Evolutionary conservation across 2,888 invertebrate genomes (phyloP), one percentile per base, ranked within the genome.

Genomic region (Drosophila quinaria): DNA sequence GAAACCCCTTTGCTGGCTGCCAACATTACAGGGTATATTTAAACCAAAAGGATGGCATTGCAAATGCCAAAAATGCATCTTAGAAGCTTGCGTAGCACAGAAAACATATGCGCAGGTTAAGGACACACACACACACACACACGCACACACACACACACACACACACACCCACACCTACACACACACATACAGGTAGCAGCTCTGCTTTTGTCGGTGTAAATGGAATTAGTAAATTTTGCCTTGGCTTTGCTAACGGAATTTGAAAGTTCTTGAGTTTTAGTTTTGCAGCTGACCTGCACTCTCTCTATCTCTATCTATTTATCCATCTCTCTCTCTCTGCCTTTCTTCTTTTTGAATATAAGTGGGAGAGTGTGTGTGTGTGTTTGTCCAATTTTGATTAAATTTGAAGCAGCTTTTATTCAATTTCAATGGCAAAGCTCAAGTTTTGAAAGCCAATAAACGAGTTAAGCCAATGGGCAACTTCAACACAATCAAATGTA

Each of bases 361-460:
- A 37, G 19, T 31, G 5, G 46, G 31, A 47, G 5, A 46, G 17
- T n/a, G 8, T 15, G 5, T 25, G 35, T 59, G 35, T 33, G 58
- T 60, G 37, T 44, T 31, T 56, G 46, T 63, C 55, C 37, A 65
- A 19, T 58, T 62, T 61, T 69, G 44, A 62, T 63, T 74, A 19
- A 47, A 60, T 72, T 77, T 72, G 29, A 37, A 49, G 64, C 56
- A 55, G 60, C 41, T 37, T 60, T 68, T 37, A 74, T 68, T 73
- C 62, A 76, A 77, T 72, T 70, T 52, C 54, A 58, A 55, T 46
- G 15, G 55, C 46, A 50, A 58, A 41, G 59, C 61, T 59, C 42
- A 61, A 61, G 59, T 60, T 68, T 47, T 51, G 37, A 51, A 37
- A 62, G 74, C 62, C 71, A 78, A 78, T 74, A 74, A 78, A 68